Evolutionary conservation across 2,888 invertebrate species (phyloP).

Genomic region (Tenthredo scrophulariae): DNA sequence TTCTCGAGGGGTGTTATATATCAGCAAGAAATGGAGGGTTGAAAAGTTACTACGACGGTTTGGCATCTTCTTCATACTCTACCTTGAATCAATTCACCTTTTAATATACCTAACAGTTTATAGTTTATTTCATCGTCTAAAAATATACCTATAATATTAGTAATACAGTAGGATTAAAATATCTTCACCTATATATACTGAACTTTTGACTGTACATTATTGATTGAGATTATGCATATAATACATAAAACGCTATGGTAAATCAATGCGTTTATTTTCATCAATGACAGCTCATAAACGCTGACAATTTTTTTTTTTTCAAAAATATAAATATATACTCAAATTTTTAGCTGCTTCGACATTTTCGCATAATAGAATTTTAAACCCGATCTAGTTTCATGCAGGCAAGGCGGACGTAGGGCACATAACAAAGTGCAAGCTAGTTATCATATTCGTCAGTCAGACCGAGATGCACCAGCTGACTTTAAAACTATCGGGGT

Average conservation of each 20-base stretch:
- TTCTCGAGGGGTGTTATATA: not conserved
- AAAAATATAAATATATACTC: slow-evolving; percentile 47
- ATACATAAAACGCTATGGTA: not conserved
- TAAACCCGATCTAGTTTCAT: slow-evolving; percentile 65
- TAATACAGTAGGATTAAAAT: not conserved
- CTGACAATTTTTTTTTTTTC: slow-evolving; percentile 40
- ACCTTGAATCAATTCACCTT: slow-evolving; percentile 2
- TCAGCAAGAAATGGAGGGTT: not conserved
- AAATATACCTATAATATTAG: slow-evolving; percentile 7
- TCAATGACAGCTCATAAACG: slow-evolving; percentile 60
- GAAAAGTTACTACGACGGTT: not conserved
- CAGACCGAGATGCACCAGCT: slow-evolving; percentile 77
- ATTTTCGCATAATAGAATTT: slow-evolving; percentile 40
- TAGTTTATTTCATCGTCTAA: not conserved
- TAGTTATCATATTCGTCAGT: slow-evolving; percentile 69
- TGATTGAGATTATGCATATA: not conserved
- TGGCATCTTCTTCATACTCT: slow-evolving; percentile 12
- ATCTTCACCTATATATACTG: not conserved
- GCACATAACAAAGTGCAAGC: slow-evolving; percentile 75
- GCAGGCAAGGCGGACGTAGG: slow-evolving; percentile 72
- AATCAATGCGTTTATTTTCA: slow-evolving; percentile 40
- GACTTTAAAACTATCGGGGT: slow-evolving; percentile 62
- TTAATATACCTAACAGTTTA: not conserved
- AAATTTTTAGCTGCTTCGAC: slow-evolving; percentile 51
- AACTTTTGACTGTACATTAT: too few species aligned